Evolutionary conservation across 1,140 invertebrate genomes (phyloP).

Genomic region (Zaprionus taronus): DNA sequence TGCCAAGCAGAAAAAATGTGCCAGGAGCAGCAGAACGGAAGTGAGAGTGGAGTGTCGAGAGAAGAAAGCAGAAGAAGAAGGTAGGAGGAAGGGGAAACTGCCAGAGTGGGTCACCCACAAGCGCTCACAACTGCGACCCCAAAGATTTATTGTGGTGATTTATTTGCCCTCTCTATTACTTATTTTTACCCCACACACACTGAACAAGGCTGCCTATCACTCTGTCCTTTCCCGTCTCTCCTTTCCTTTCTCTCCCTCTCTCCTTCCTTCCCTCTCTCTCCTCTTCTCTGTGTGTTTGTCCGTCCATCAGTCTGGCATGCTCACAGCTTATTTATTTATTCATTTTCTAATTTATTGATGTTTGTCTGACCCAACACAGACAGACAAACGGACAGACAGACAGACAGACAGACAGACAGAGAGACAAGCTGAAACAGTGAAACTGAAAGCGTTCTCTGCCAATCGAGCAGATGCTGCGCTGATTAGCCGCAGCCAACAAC

Average conservation of each 20-base stretch:
- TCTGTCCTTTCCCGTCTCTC: conserved; percentile 20
- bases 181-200: conserved; percentile 1
- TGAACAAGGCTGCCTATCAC: background rate
- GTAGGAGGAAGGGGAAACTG: background rate
- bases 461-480: conserved; percentile 61
- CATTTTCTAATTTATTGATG: conserved; percentile 83
- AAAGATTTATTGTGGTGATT: conserved; percentile 83
- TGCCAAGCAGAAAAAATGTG: conserved; percentile 58
- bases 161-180: conserved; percentile 53
- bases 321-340: conserved; percentile 81
- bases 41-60: background rate
- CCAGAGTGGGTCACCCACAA: conserved; percentile 29
- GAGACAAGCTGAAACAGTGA: conserved; percentile 10
- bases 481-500: conserved; percentile 1
- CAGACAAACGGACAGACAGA: background rate
- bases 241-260: background rate
- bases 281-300: background rate
- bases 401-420: conserved; percentile 23
- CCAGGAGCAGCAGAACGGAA: conserved; percentile 20
- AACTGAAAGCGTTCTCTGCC: conserved; percentile 56
- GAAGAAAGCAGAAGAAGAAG: background rate
- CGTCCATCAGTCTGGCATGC: conserved; percentile 34
- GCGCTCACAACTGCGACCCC: conserved; percentile 68
- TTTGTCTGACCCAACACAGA: conserved; percentile 77
- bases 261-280: background rate